Base-by-base conservation (phyloP, 2,113 vertebrate genomes). In the Psittacula cyanocephala region DNA sequence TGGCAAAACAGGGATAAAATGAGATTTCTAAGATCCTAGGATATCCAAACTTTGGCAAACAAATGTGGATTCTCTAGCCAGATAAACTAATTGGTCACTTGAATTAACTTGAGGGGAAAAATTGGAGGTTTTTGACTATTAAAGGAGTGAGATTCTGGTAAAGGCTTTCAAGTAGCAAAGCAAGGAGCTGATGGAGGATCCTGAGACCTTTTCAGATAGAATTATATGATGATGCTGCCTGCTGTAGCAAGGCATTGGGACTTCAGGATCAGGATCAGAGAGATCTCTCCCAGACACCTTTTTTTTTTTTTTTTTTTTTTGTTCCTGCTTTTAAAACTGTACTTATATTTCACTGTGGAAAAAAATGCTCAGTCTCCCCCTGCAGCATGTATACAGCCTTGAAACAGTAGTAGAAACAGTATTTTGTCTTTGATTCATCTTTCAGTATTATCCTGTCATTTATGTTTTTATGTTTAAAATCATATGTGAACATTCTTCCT, bases 381-480 rank as follows among this genome's bases (percentile, higher is more conserved):
- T 69, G 33, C 46, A 74, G 24, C 24, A 53, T 16, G 14, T 70
- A 49, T 57, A 62, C 49, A 88, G 13, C 7, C 7, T 88, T 63
- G 93, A 83, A 69, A 37, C 37, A 37, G 37, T 24, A 83, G 14
- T 20, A 74, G 41, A 31, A 95, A 47, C 10, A 59, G 37, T 27
- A 78, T 86, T 88, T 89, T 79, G 12, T 43, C 43, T 77, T 80
- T 89, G 24, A 88, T 90, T 86, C 49, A 37, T 59, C 24, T 91
- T 83, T 88, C 64, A 77, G 13, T 77, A 92, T 74, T 70, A 88
- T 9, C 22, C 16, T 81, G 67, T 59, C 65, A 52, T 69, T 80
- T 93, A 39, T 72, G 10, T 47, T 94, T 92, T 80, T 93, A 39
- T 72, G 10, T 47, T 94, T 92, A 29, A 80, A 92, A 81, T 86